Conservation (phyloP, 2,797 vertebrate genomes). For the Rousettus madagascariensis region DNA sequence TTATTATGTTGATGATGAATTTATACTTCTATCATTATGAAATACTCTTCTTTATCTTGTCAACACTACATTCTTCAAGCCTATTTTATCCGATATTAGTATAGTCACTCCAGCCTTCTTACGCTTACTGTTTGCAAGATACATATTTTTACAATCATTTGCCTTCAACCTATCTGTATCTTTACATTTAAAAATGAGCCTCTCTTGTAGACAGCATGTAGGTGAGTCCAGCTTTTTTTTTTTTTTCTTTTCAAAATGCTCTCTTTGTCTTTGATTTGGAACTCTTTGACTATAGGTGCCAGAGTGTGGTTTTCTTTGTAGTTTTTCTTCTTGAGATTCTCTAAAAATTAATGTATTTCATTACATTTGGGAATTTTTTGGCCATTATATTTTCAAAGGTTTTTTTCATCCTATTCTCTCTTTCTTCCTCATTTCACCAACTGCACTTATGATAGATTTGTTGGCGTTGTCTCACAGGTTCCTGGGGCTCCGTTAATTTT, state of each 20-base stretch:
- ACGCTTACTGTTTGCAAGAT: background rate
- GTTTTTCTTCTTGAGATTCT: background rate
- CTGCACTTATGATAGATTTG: background rate
- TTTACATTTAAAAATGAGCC: conserved; percentile 21
- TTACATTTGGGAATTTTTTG: background rate
- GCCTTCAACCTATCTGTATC: background rate
- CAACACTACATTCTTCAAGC: background rate
- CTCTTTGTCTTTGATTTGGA: background rate
- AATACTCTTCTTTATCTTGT: background rate
- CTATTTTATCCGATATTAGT: background rate
- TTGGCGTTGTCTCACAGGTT: background rate
- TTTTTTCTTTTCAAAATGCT: background rate
- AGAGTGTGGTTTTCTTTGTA: background rate
- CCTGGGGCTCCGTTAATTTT: background rate
- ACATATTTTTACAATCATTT: background rate
- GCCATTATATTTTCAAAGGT: background rate
- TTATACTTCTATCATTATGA: background rate
- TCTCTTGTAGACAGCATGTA: background rate
- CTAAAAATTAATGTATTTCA: background rate
- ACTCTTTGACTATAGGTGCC: background rate
- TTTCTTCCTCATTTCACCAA: background rate
- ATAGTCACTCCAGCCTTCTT: background rate
- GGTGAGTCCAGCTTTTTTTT: background rate
- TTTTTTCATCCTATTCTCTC: background rate
- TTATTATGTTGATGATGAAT: background rate